Conservation (phyloP, 2,888 invertebrate species). For the Phania funesta region DNA sequence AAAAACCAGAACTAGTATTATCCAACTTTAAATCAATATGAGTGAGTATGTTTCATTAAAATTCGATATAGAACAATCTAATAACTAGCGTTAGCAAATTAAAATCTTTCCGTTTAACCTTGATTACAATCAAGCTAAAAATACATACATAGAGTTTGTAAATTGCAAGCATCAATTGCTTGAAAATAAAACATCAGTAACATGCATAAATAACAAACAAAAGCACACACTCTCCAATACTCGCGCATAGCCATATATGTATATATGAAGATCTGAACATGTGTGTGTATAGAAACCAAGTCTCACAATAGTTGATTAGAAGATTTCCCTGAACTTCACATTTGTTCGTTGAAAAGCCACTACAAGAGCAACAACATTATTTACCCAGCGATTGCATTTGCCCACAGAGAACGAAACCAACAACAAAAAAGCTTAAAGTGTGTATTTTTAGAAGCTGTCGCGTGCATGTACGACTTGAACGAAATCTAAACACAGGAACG, state of each 20-base stretch:
- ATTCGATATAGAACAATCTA: conserved; percentile 37
- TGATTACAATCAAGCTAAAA: conserved; percentile 47
- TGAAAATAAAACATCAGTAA: conserved; percentile 20
- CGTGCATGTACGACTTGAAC: conserved; percentile 43
- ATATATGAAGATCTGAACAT: neutral
- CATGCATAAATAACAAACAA: conserved; percentile 10
- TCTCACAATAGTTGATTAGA: conserved; percentile 69
- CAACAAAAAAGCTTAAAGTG: conserved; percentile 67
- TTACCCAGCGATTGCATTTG: conserved; percentile 21
- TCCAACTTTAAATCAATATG: conserved; percentile 8
- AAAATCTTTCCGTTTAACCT: conserved; percentile 65
- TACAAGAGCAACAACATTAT: conserved; percentile 21
- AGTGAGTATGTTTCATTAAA: conserved; percentile 15
- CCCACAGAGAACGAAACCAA: conserved; percentile 18
- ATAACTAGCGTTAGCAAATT: conserved; percentile 14
- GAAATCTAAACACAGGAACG: conserved; percentile 46
- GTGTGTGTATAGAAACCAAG: conserved; percentile 20
- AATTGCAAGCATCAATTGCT: conserved; percentile 12
- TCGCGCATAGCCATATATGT: neutral
- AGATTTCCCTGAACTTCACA: conserved; percentile 79
- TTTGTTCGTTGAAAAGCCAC: conserved; percentile 66
- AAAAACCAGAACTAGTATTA: conserved; percentile 27
- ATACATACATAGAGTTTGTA: conserved; percentile 42
- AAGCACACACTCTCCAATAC: conserved; percentile 7
- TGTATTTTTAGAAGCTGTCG: conserved; percentile 74